A percentile compares a stretch with the other conserved stretches of the same genome.
These are phyloP conservation scores for Grallaria varia DNA, from an alignment of 2,113 vertebrate genomes.

Conservation along the genomic window DNA sequence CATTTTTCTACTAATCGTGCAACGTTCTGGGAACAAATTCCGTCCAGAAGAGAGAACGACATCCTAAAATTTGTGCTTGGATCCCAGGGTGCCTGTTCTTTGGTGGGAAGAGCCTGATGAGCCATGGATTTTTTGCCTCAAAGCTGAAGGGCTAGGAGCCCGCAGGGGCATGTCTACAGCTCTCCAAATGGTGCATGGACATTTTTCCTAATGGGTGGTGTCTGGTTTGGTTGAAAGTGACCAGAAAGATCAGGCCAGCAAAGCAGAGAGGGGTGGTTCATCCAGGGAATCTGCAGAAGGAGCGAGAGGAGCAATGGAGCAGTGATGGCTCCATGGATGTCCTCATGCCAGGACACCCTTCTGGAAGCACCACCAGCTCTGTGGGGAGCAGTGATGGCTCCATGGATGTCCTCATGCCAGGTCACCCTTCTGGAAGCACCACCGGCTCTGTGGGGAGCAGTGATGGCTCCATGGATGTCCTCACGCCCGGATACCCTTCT, in stretches of 20 bases:
- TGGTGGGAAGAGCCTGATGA: background rate
- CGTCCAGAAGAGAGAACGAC: background rate
- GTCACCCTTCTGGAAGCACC: background rate
- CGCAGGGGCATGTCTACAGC: background rate
- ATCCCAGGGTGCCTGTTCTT: background rate
- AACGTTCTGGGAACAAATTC: background rate
- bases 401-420: background rate
- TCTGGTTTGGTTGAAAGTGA: background rate
- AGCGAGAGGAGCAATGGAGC: rapidly evolving
- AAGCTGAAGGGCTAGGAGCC: background rate
- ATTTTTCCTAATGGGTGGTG: background rate
- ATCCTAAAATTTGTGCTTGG: background rate
- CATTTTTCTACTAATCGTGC: background rate
- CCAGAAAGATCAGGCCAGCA: rapidly evolving
- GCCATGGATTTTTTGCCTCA: background rate
- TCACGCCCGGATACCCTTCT: background rate
- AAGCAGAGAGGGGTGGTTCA: background rate
- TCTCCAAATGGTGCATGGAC: background rate
- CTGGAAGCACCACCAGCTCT: background rate
- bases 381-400: rapidly evolving
- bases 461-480: rapidly evolving
- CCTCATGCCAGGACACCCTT: background rate
- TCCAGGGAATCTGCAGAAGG: background rate
- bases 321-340: rapidly evolving
- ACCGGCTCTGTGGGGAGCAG: rapidly evolving